A percentile compares a stretch with the other conserved stretches of the same genome.
Evolutionary conservation across 1,140 invertebrate genomes (phyloP).

Genomic region (Lasaia peninsularis): DNA sequence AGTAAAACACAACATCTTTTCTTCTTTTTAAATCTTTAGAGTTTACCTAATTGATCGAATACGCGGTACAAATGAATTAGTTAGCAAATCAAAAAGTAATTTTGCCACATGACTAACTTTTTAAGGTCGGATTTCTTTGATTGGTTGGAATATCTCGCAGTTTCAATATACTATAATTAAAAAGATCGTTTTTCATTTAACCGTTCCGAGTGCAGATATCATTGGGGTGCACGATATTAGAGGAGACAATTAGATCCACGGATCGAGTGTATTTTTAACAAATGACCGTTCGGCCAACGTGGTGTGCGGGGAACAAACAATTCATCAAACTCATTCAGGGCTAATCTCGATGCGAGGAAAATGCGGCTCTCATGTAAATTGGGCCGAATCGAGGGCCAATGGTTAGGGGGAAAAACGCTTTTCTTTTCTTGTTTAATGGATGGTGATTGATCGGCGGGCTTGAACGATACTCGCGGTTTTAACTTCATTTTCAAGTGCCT

Average conservation of each 20-base stretch:
- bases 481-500: conserved; percentile 64
- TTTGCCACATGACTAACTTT: too few relatives aligned
- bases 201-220: conserved; percentile 56
- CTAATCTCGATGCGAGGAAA: conserved; percentile 76
- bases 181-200: too few relatives aligned
- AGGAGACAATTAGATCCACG: conserved; percentile 75
- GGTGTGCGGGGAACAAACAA: conserved; percentile 57
- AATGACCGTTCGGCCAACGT: conserved; percentile 58
- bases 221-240: conserved; percentile 71
- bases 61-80: too few relatives aligned
- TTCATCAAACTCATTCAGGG: conserved; percentile 76
- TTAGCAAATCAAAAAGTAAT: too few relatives aligned
- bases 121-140: too few relatives aligned
- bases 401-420: conserved; percentile 67
- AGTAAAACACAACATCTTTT: too few relatives aligned
- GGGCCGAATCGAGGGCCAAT: conserved; percentile 73
- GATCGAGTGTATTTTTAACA: conserved; percentile 77
- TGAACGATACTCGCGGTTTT: conserved; percentile 71
- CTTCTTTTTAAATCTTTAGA: too few relatives aligned
- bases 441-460: conserved; percentile 74
- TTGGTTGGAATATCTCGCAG: too few relatives aligned
- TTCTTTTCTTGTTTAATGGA: conserved; percentile 77
- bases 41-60: too few relatives aligned
- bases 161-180: too few relatives aligned
- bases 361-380: conserved; percentile 77